A percentile compares a stretch with the other conserved stretches of the same genome.
These are phyloP conservation scores for Onychorhynchus coronatus DNA, from an alignment of 2,113 vertebrate species.

Conservation along the genomic window DNA sequence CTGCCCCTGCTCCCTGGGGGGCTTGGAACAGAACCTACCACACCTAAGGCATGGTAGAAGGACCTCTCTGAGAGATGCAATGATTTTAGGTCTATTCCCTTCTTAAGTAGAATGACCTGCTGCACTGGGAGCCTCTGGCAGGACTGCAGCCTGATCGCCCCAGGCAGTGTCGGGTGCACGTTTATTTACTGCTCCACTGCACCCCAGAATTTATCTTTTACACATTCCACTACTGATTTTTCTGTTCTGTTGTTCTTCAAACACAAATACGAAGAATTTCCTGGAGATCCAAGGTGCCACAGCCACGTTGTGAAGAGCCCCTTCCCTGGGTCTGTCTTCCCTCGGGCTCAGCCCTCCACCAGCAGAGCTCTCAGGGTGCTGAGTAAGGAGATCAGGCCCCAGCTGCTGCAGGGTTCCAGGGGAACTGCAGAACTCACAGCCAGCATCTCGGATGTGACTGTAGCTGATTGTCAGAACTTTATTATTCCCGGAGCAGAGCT, in stretches of 20 bases:
- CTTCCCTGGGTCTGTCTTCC: background rate
- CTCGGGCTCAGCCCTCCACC: background rate
- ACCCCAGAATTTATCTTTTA: background rate
- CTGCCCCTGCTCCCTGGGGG: background rate
- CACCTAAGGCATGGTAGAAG: background rate
- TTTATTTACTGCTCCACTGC: background rate
- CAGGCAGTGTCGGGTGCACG: background rate
- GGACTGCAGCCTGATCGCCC: background rate
- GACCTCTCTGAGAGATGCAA: background rate
- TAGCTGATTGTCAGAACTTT: background rate
- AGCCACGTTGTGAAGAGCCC: background rate
- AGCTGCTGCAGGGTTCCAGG: background rate
- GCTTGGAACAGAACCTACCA: background rate
- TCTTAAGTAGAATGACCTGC: background rate
- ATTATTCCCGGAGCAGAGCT: background rate
- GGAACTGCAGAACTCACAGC: background rate
- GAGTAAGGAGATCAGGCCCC: background rate
- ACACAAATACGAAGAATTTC: background rate
- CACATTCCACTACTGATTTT: background rate
- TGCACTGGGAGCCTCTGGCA: background rate
- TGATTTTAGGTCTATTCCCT: background rate
- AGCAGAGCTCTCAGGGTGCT: fast-evolving
- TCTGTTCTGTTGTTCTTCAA: background rate
- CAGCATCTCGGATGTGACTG: background rate
- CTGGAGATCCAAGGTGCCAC: background rate